Conservation (phyloP, 2,113 vertebrate genomes). For the Haemorhous mexicanus region DNA sequence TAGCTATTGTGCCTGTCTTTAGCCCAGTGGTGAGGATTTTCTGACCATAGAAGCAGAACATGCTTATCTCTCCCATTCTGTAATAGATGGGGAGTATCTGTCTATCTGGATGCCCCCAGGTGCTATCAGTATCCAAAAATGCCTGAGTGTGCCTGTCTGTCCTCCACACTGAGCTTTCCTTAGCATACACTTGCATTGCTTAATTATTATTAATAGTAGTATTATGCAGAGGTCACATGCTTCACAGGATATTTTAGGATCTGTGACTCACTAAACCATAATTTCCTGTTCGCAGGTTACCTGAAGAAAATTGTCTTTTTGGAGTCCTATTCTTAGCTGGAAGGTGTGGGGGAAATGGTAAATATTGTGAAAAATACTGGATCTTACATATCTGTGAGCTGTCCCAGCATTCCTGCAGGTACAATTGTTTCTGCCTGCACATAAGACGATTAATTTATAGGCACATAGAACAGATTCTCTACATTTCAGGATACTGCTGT, state of each 20-base stretch:
- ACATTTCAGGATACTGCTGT: background rate
- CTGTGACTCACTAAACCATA: conserved; percentile 44
- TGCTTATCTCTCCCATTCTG: background rate
- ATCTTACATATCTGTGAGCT: background rate
- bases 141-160: background rate
- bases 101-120: background rate
- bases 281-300: conserved; percentile 33
- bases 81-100: background rate
- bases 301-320: conserved; percentile 19
- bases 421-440: background rate
- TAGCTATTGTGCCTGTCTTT: background rate
- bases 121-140: background rate
- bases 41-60: background rate
- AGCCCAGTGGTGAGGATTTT: background rate
- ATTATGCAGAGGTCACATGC: background rate
- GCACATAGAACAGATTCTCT: background rate
- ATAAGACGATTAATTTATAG: background rate
- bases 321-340: background rate
- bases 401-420: background rate
- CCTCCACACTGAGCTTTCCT: conserved; percentile 21
- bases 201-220: background rate
- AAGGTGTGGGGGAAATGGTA: background rate
- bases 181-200: conserved; percentile 2
- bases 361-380: background rate
- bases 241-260: conserved; percentile 39